Conservation (phyloP, 2,888 invertebrate genomes). For the Epirrhoe alternata region DNA sequence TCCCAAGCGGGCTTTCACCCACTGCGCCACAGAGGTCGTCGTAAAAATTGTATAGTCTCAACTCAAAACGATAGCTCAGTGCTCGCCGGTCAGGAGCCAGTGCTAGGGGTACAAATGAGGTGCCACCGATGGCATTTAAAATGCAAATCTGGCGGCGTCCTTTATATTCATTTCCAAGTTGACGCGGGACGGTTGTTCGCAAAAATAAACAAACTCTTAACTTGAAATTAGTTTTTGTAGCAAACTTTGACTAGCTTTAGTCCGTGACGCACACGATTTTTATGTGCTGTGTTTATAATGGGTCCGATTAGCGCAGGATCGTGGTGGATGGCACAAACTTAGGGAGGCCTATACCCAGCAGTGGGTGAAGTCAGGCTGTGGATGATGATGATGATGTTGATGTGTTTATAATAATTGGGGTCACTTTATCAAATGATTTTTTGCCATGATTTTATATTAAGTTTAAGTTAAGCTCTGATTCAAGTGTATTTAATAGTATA, state of each 20-base stretch:
- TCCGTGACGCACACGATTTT: neutral
- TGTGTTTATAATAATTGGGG: too few relatives aligned
- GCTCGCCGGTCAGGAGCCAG: neutral
- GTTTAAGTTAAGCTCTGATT: too few relatives aligned
- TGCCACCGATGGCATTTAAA: slow-evolving; percentile 11
- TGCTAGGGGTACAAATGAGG: slow-evolving; percentile 10
- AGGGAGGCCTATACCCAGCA: too few relatives aligned
- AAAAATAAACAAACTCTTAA: slow-evolving; percentile 19
- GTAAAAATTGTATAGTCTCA: neutral
- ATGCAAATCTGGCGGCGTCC: slow-evolving; percentile 19
- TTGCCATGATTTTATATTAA: too few relatives aligned
- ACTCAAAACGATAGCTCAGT: neutral
- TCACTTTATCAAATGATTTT: too few relatives aligned
- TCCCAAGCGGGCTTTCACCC: too few relatives aligned
- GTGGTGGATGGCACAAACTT: too few relatives aligned
- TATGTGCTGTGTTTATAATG: too few relatives aligned
- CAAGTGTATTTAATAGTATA: too few relatives aligned
- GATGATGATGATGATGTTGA: too few relatives aligned
- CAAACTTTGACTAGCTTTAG: neutral
- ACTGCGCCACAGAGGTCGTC: neutral
- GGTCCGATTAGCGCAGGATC: too few relatives aligned
- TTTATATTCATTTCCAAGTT: slow-evolving; percentile 15
- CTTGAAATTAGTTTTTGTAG: slow-evolving; percentile 12
- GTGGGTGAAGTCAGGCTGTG: too few relatives aligned
- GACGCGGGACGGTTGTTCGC: slow-evolving; percentile 1